These are phyloP conservation scores for Sebastes kiyomatsui DNA, from an alignment of 2,797 vertebrate species.

Conservation along the genomic window DNA sequence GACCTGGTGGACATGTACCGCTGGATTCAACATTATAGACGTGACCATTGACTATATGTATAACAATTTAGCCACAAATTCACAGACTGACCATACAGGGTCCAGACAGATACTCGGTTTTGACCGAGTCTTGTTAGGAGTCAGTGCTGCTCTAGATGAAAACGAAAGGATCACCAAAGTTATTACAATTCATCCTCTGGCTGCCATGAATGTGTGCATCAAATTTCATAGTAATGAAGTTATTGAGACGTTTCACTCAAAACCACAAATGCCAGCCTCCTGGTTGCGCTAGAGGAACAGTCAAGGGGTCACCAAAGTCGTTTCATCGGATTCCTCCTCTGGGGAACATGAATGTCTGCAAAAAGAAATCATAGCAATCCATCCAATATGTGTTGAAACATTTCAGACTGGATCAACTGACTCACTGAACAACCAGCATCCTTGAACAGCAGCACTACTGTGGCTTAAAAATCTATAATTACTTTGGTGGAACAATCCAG, in stretches of 20 bases:
- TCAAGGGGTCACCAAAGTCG: neutral
- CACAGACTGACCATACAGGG: too few species aligned
- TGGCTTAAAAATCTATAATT: slow-evolving; percentile 15
- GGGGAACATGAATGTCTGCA: neutral
- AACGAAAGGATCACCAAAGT: neutral
- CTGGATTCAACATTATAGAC: too few species aligned
- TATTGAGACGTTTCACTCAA: neutral
- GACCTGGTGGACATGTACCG: fast-evolving
- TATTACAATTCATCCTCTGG: neutral
- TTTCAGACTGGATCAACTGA: slow-evolving; percentile 7
- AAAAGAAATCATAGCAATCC: neutral
- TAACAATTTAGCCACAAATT: too few species aligned
- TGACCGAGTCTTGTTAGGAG: too few species aligned
- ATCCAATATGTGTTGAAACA: neutral
- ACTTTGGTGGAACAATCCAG: slow-evolving; percentile 5
- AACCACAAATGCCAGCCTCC: neutral
- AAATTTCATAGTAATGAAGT: neutral
- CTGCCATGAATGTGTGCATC: neutral
- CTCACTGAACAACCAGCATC: neutral
- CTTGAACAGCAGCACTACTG: neutral
- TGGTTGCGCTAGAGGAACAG: too few species aligned
- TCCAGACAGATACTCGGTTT: too few species aligned
- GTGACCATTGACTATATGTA: fast-evolving
- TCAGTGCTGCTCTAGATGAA: neutral
- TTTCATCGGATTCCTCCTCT: neutral